These are phyloP conservation scores for Leptopilina myrica DNA, from an alignment of 2,888 invertebrate species.

Conservation along the genomic window DNA sequence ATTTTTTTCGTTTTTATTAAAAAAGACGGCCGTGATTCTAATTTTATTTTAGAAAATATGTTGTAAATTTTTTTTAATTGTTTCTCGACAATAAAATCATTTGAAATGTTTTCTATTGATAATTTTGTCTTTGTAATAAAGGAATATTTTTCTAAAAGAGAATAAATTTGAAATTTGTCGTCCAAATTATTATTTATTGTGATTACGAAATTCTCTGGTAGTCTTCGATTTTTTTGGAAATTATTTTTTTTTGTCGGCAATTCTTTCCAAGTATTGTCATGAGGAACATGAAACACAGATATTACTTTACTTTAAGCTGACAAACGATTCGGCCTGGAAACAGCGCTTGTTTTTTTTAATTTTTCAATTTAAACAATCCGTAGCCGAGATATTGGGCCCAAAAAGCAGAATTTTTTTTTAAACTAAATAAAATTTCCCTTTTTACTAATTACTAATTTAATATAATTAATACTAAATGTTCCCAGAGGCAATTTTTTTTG, in stretches of 20 bases:
- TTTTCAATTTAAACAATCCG: not conserved
- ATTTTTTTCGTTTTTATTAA: slow-evolving; percentile 3
- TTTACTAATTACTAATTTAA: not conserved
- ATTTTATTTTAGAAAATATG: slow-evolving; percentile 4
- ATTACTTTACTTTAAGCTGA: slow-evolving; percentile 28
- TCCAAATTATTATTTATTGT: slow-evolving; percentile 9
- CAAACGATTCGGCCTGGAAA: slow-evolving; percentile 12
- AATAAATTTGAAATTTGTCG: too few species aligned
- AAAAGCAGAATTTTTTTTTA: not conserved
- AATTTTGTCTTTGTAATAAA: not conserved
- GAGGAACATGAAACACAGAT: slow-evolving; percentile 19
- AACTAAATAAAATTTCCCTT: too few species aligned
- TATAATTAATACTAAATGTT: not conserved
- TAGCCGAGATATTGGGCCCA: too few species aligned
- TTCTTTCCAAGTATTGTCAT: slow-evolving; percentile 41
- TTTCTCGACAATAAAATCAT: too few species aligned
- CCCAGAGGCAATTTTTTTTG: not conserved
- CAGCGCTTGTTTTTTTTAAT: slow-evolving; percentile 26
- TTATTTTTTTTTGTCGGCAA: slow-evolving; percentile 41
- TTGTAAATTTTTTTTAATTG: not conserved
- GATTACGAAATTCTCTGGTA: slow-evolving; percentile 33
- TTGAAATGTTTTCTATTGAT: not conserved
- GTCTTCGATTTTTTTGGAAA: slow-evolving; percentile 16
- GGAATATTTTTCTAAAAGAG: not conserved
- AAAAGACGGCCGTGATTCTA: not conserved